phyloP scores from a whole-genome alignment of 2,888 invertebrate genomes.

The Pandemis heparana region DNA sequence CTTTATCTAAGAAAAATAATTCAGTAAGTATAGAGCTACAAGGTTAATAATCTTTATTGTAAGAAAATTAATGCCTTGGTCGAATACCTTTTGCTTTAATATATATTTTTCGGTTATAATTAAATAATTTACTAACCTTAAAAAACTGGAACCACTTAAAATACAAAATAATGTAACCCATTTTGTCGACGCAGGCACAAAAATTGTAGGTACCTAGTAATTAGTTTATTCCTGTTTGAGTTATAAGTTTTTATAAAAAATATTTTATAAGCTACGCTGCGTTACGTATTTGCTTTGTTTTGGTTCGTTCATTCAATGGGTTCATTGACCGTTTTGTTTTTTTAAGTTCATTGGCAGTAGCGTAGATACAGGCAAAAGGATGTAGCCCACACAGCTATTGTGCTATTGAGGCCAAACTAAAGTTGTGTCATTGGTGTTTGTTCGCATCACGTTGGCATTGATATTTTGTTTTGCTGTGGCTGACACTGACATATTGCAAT shows the following conservation, averaged over 20 bases:
- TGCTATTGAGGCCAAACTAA: background rate
- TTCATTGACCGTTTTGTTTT: background rate
- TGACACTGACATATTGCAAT: no score
- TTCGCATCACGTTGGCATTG: no score
- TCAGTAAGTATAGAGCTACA: no score
- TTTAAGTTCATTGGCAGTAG: background rate
- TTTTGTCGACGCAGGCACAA: slow-evolving; percentile 35
- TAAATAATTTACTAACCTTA: slow-evolving; percentile 54
- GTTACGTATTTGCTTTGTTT: background rate
- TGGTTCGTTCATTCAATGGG: background rate
- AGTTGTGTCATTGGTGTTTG: no score
- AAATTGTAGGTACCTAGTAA: no score
- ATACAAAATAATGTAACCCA: slow-evolving; percentile 55
- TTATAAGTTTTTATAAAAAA: no score
- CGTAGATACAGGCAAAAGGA: background rate
- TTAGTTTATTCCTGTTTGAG: background rate
- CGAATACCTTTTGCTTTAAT: no score
- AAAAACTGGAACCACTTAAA: slow-evolving; percentile 52
- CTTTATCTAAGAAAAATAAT: no score
- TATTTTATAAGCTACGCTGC: no score
- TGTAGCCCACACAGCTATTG: background rate
- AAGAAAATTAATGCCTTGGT: no score
- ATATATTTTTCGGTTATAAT: background rate
- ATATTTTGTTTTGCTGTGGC: no score
- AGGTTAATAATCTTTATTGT: no score